Evolutionary conservation across 2,888 invertebrate species (phyloP), one percentile per base, ranked within the genome.

Genomic region (Chrysotoxum bicinctum): DNA sequence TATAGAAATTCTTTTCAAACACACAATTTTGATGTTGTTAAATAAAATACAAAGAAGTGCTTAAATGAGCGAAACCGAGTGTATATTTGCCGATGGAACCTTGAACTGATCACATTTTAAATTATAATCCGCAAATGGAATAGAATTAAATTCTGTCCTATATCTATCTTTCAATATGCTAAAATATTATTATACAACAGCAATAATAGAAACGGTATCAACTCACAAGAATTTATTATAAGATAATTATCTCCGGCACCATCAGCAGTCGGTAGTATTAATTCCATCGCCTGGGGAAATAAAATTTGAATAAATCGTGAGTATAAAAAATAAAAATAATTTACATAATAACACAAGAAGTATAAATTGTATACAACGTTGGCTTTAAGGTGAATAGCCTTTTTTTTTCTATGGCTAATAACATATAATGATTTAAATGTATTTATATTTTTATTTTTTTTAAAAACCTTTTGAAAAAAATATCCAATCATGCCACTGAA

Each of bases 351-450:
- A 48, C 60, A 66, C 64, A 43, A 66, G 14, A 35, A 66, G 45
- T 26, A n/a, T n/a, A 3, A 26, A 26, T 26, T 26, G 26, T 26
- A 26, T 26, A 21, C 32, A 64, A 58, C 21, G 12, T 37, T n/a
- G 16, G 26, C 48, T 64, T 10, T 45, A 50, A 62, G 83, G 78
- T 78, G 48, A 83, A 83, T 62, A 78, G 50, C 68, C 83, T 64
- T 43, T 5, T 40, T 60, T 64, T 21, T 6, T 37, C 23, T 16
- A n/a, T 54, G 16, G 5, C 5, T 19, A 64, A 66, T 23, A 26
- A 21, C 30, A 40, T 6, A 23, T 6, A 26, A 60, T 35, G 52
- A 69, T 64, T 45, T 64, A 45, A 12, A 16, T 32, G 10, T 45
- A 9, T 32, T 48, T 68, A 52, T 66, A 43, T 69, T 32, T 12